These are phyloP conservation scores for Lepus timidus DNA, from an alignment of 2,113 vertebrate genomes.

Conservation along the genomic window DNA sequence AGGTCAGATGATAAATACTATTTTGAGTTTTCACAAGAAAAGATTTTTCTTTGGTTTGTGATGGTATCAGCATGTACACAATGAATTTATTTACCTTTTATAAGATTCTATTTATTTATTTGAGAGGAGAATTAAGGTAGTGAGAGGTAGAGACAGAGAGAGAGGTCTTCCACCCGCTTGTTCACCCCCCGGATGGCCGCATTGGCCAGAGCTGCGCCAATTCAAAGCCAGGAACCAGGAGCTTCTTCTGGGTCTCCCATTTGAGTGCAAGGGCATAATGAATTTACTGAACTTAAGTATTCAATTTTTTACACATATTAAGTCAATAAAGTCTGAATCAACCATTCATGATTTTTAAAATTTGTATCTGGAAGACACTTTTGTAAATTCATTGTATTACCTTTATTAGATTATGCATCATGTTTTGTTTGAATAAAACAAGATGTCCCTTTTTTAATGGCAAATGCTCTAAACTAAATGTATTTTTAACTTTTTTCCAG, in stretches of 20 bases:
- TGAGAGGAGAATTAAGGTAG: too few relatives aligned
- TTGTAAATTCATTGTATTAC: slow-evolving; percentile 67
- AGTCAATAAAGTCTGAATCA: slow-evolving; percentile 48
- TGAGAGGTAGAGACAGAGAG: too few relatives aligned
- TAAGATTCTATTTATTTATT: too few relatives aligned
- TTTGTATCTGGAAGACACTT: slow-evolving; percentile 60
- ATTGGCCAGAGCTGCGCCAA: too few relatives aligned
- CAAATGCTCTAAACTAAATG: too few relatives aligned
- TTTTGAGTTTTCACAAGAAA: slow-evolving; percentile 73
- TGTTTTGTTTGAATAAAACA: slow-evolving; percentile 70
- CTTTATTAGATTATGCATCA: slow-evolving; percentile 53
- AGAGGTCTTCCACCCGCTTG: too few relatives aligned
- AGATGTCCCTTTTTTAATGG: slow-evolving; percentile 12
- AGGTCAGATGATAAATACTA: slow-evolving; percentile 70
- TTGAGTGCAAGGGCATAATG: too few relatives aligned
- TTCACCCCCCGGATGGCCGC: too few relatives aligned
- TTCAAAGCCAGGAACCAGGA: too few relatives aligned
- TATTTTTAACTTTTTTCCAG: slow-evolving; percentile 74
- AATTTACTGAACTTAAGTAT: slow-evolving; percentile 25
- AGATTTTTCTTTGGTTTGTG: slow-evolving; percentile 23
- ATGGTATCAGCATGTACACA: slow-evolving; percentile 35
- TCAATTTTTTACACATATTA: slow-evolving; percentile 74
- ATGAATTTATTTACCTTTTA: slow-evolving; percentile 2
- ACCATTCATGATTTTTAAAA: slow-evolving; percentile 61
- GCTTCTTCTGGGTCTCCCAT: too few relatives aligned